Evolutionary conservation across 2,113 vertebrate genomes (phyloP), one percentile per base, ranked within the genome.

Genomic region (Neolamprologus variostigma): DNA sequence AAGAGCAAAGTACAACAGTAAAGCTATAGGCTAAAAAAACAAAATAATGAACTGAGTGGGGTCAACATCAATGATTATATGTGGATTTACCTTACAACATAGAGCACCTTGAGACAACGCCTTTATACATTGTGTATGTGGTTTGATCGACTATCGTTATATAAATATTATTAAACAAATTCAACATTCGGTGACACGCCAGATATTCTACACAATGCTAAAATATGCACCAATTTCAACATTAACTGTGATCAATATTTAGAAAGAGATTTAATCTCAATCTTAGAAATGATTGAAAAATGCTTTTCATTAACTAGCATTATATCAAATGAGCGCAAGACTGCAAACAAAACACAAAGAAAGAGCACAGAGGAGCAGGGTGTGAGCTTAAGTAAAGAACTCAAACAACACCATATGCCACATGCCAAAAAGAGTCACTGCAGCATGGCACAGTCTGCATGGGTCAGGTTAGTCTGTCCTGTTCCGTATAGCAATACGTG

Each of bases 391-490:
- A 66, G 14, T 42, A 71, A 57, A 80, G 59, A 86, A 57, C 4
- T 16, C 9, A 76, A 88, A 90, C 85, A 83, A 42, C 73, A 53
- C 79, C 93, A 87, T 85, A 86, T 91, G 89, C 23, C 40, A 53
- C 82, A 80, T 80, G 79, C 61, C 53, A 80, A 51, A 83, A 50
- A 61, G 10, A 76, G 26, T 31, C 83, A 63, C 40, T 59, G 14
- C 82, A 80, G 19, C 66, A 33, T 37, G 79, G 55, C 81, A 84
- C 87, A 86, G 4, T 78, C 57, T 88, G 61, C 21, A 4, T 26
- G 37, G 35, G 16, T 19, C 83, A 80, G 80, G 73, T 91, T 66
- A 88, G 89, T 88, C 76, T 83, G 89, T 86, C 84, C 83, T 73
- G 71, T 61, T 54, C 80, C 23, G 51, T 47, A 61, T 12, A 80